Evolutionary conservation across 2,888 invertebrate genomes (phyloP), one percentile per base, ranked within the genome.

Genomic region (Serripes groenlandicus): DNA sequence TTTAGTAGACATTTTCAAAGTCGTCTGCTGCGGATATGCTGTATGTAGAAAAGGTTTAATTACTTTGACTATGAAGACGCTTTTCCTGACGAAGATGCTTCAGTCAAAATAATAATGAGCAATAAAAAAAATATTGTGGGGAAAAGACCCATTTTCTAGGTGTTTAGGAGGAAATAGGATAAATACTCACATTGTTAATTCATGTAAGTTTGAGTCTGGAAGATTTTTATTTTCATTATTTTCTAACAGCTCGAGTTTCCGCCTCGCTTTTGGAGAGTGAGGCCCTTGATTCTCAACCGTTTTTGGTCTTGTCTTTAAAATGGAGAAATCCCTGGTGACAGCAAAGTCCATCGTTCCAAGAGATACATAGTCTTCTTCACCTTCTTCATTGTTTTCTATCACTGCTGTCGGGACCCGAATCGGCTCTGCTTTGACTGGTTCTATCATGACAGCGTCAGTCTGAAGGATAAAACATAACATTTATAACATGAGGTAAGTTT

Each of bases 101-200:
- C n/a, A n/a, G n/a, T n/a, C n/a, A n/a, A n/a, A n/a, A n/a, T n/a
- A n/a, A n/a, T n/a, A n/a, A n/a, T n/a, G n/a, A n/a, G n/a, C n/a
- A n/a, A n/a, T n/a, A n/a, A n/a, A n/a, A n/a, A n/a, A n/a, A n/a
- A n/a, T n/a, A n/a, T n/a, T n/a, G n/a, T n/a, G n/a, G n/a, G n/a
- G n/a, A n/a, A n/a, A n/a, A n/a, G n/a, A n/a, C n/a, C n/a, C n/a
- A n/a, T n/a, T n/a, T n/a, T n/a, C n/a, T n/a, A n/a, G n/a, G n/a
- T n/a, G n/a, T n/a, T n/a, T n/a, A n/a, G n/a, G 18, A 49, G 49
- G 7, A 49, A 5, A 49, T 23, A 52, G 2, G 15, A 35, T 9
- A 34, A 37, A 26, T 62, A 94, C 95, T 94, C 91, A 96, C 96
- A 94, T 94, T 79, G 95, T 94, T 82, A 96, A 92, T 84, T 96